Conservation (phyloP, 2,888 invertebrate genomes). For the Calameuta filiformis region DNA sequence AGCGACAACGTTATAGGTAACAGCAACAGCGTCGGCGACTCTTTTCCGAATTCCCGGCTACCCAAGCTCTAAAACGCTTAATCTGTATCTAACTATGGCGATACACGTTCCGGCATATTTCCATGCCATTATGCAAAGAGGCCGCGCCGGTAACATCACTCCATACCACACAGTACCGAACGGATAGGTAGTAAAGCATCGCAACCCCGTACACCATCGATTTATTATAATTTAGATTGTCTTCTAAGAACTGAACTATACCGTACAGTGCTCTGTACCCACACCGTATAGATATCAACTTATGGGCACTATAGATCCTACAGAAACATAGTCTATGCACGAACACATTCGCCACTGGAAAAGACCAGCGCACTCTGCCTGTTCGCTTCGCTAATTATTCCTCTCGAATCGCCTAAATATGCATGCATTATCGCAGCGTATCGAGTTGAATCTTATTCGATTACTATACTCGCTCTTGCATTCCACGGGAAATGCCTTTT, state of each 20-base stretch:
- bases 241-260: conserved; percentile 48
- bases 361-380: background rate
- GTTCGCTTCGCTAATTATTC: conserved; percentile 51
- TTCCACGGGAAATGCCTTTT: background rate
- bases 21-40: conserved; percentile 18
- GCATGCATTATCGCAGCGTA: conserved; percentile 44
- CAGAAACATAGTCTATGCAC: background rate
- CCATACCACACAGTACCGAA: conserved; percentile 22
- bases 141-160: conserved; percentile 52
- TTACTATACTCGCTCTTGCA: conserved; percentile 8
- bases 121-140: conserved; percentile 63
- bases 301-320: background rate
- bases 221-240: conserved; percentile 62
- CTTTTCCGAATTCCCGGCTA: conserved; percentile 47
- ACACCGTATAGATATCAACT: background rate
- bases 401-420: conserved; percentile 54
- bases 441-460: conserved; percentile 1
- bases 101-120: conserved; percentile 62
- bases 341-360: background rate
- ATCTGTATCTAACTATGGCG: conserved; percentile 60
- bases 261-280: conserved; percentile 2
- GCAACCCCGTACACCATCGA: conserved; percentile 47
- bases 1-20: conserved; percentile 11
- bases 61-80: conserved; percentile 57
- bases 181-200: conserved; percentile 42